Conservation (phyloP, 2,888 invertebrate genomes). For the Dermolepida albohirtum region DNA sequence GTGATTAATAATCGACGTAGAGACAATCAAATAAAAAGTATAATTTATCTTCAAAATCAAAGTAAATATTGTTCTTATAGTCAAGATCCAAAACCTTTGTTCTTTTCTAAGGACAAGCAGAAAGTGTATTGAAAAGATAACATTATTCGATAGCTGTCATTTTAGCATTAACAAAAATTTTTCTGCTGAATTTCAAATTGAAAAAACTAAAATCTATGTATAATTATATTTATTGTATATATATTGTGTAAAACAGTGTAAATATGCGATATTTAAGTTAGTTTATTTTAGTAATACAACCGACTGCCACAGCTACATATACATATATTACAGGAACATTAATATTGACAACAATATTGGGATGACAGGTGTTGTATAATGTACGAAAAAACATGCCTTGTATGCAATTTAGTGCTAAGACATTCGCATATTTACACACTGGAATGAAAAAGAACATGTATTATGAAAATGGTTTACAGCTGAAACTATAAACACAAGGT, state of each 20-base stretch:
- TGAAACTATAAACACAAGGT: constrained; percentile 23
- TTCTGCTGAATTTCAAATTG: constrained; percentile 45
- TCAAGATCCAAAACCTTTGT: not conserved
- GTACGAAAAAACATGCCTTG: constrained; percentile 38
- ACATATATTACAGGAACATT: constrained; percentile 1
- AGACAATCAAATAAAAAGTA: constrained; percentile 33
- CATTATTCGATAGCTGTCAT: constrained; percentile 42
- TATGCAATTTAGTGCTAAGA: constrained; percentile 44
- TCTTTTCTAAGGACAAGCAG: constrained; percentile 10
- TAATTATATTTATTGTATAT: constrained; percentile 41
- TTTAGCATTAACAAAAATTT: constrained; percentile 41
- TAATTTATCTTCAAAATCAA: constrained; percentile 4
- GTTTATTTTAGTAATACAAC: constrained; percentile 27
- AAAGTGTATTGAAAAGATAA: constrained; percentile 31
- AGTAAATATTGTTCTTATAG: not conserved
- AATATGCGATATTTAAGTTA: constrained; percentile 52
- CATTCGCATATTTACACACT: constrained; percentile 50
- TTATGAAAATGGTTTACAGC: constrained; percentile 19
- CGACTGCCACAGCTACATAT: constrained; percentile 47
- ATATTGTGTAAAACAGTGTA: constrained; percentile 45
- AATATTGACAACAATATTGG: constrained; percentile 10
- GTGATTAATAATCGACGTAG: constrained; percentile 27
- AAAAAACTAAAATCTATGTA: constrained; percentile 45
- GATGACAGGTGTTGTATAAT: constrained; percentile 5
- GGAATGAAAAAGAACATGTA: constrained; percentile 17